A percentile compares a stretch with the other conserved stretches of the same genome.
phyloP scores from a whole-genome alignment of 30 jellyfish, hydroid and myxozoan species.

The Aurelia coerulea region DNA sequence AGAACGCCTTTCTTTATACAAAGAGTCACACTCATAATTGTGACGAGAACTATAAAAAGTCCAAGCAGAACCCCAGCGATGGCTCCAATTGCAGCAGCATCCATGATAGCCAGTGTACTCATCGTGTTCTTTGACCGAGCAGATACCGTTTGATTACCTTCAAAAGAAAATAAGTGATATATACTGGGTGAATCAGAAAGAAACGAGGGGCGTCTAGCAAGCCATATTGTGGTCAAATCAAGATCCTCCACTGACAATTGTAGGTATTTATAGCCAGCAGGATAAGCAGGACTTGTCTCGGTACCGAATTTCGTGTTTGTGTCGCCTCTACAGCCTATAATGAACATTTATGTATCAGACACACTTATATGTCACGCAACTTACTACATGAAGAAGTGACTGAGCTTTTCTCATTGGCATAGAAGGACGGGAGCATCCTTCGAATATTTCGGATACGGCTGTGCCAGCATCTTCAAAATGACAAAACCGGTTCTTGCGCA shows the following conservation, averaged over 20 bases:
- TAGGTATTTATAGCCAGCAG: slow-evolving; percentile 48
- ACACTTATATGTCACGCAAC: too few species aligned
- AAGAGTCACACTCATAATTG: slow-evolving; percentile 18
- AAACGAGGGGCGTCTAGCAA: too few species aligned
- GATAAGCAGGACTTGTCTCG: slow-evolving; percentile 55
- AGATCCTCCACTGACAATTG: slow-evolving; percentile 70
- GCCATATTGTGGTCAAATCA: too few species aligned
- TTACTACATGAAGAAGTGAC: too few species aligned
- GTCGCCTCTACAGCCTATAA: slow-evolving; percentile 82
- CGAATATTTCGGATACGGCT: too few species aligned
- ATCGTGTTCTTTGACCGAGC: too few species aligned
- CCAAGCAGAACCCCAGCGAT: slow-evolving; percentile 31
- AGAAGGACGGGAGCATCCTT: too few species aligned
- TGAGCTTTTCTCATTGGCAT: too few species aligned
- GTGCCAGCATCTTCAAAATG: too few species aligned
- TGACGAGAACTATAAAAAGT: neutral
- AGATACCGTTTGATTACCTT: neutral
- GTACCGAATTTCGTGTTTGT: slow-evolving; percentile 66
- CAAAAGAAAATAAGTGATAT: neutral
- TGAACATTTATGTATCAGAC: neutral
- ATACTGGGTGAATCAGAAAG: too few species aligned
- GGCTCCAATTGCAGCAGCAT: slow-evolving; percentile 33
- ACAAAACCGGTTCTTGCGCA: too few species aligned
- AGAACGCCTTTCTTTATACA: slow-evolving; percentile 36
- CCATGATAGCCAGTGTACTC: neutral